Conservation (phyloP, 2,888 invertebrate species). For the Eristalis pertinax region DNA sequence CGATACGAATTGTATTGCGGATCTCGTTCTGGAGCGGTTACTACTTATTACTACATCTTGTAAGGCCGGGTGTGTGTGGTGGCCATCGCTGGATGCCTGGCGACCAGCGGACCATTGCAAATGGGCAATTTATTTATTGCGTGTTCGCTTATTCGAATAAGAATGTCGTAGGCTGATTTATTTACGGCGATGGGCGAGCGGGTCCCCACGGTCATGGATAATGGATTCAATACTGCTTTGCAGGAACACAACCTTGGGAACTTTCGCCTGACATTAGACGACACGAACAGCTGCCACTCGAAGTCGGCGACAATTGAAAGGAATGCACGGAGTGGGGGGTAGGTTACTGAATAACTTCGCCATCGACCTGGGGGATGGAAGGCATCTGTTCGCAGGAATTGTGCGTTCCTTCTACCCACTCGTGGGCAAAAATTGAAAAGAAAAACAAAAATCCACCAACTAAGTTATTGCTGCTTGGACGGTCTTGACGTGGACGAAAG, state of each 20-base stretch:
- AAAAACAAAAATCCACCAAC: no score
- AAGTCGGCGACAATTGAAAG: background rate
- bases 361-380: background rate
- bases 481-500: no score
- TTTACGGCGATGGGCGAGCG: background rate
- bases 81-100: background rate
- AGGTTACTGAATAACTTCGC: background rate
- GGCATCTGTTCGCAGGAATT: background rate
- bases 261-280: background rate
- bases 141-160: constrained; percentile 12
- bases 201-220: no score
- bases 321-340: background rate
- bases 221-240: no score
- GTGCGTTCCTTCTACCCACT: no score
- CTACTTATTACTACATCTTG: background rate
- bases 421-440: no score
- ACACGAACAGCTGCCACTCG: background rate
- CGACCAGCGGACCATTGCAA: constrained; percentile 20
- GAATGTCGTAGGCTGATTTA: background rate
- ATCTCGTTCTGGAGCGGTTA: background rate
- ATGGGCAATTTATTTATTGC: constrained; percentile 3
- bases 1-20: no score
- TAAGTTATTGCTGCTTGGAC: no score
- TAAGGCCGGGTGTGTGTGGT: background rate
- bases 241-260: background rate